These are phyloP conservation scores for Sakesphorus luctuosus DNA, from an alignment of 2,113 vertebrate species.

Conservation along the genomic window DNA sequence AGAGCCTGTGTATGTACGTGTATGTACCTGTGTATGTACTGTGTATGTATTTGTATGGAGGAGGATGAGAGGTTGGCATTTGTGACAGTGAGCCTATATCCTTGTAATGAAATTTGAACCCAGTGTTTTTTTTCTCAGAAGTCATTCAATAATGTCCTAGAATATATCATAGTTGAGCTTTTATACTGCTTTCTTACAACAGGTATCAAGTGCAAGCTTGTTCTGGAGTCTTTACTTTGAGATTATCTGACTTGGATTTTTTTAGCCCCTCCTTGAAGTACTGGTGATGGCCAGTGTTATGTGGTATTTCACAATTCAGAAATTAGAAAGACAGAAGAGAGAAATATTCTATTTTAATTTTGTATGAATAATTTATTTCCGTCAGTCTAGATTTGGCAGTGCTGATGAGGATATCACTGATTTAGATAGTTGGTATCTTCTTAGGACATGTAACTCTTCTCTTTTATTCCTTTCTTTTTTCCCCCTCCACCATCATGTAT, in stretches of 20 bases:
- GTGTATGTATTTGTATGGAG: rapidly evolving
- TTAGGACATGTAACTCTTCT: neutral
- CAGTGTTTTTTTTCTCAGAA: neutral
- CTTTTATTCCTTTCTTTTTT: rapidly evolving
- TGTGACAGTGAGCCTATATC: neutral
- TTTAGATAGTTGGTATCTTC: neutral
- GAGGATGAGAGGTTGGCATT: neutral
- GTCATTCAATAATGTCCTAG: neutral
- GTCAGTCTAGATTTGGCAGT: neutral
- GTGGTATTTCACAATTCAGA: neutral
- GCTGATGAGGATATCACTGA: neutral
- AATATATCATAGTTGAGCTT: neutral
- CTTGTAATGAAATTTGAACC: neutral
- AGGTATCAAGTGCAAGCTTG: neutral
- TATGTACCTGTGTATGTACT: rapidly evolving
- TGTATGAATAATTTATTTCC: neutral
- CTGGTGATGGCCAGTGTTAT: neutral
- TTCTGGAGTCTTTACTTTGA: neutral
- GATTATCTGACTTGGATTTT: neutral
- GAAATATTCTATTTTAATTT: neutral
- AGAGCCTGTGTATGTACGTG: rapidly evolving
- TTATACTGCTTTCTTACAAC: neutral
- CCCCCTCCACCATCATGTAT: rapidly evolving
- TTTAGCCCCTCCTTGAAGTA: neutral
- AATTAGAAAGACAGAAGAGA: neutral